Conservation (phyloP, 2,888 invertebrate genomes). For the Rhogogaster chlorosoma region DNA sequence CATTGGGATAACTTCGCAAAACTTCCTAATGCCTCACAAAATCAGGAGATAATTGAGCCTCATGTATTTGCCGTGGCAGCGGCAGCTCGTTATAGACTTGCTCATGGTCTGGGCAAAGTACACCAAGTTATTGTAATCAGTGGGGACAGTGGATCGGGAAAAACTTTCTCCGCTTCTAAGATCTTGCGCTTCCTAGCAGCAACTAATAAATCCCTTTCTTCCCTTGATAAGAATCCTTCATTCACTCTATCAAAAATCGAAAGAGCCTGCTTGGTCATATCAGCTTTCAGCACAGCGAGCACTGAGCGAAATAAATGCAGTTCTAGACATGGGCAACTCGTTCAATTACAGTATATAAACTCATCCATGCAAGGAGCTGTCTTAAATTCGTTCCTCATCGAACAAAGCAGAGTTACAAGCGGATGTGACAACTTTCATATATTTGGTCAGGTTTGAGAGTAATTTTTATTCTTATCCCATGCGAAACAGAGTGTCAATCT, state of each 20-base stretch:
- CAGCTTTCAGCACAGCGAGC: slow-evolving; percentile 75
- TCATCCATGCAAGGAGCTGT: slow-evolving; percentile 71
- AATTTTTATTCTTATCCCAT: background rate
- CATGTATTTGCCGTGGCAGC: slow-evolving; percentile 72
- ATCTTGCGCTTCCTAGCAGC: slow-evolving; percentile 73
- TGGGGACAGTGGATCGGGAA: slow-evolving; percentile 78
- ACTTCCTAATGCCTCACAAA: slow-evolving; percentile 52
- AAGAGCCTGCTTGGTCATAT: slow-evolving; percentile 68
- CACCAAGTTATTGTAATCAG: slow-evolving; percentile 76
- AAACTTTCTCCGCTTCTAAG: slow-evolving; percentile 76
- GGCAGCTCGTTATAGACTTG: slow-evolving; percentile 67
- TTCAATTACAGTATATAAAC: slow-evolving; percentile 73
- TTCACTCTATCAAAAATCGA: slow-evolving; percentile 69
- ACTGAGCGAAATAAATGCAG: slow-evolving; percentile 75
- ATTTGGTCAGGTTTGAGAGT: slow-evolving; percentile 73
- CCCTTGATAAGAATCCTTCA: slow-evolving; percentile 55
- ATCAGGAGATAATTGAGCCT: slow-evolving; percentile 59
- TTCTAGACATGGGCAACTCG: slow-evolving; percentile 76
- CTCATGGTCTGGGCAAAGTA: slow-evolving; percentile 69
- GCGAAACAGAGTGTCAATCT: background rate
- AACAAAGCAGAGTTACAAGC: slow-evolving; percentile 75
- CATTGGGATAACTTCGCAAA: slow-evolving; percentile 53
- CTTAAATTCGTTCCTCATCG: slow-evolving; percentile 75
- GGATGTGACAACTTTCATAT: slow-evolving; percentile 76
- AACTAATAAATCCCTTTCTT: slow-evolving; percentile 55